Evolutionary conservation across 2,888 invertebrate genomes (phyloP).

Genomic region (Meiosimyza platycephala): DNA sequence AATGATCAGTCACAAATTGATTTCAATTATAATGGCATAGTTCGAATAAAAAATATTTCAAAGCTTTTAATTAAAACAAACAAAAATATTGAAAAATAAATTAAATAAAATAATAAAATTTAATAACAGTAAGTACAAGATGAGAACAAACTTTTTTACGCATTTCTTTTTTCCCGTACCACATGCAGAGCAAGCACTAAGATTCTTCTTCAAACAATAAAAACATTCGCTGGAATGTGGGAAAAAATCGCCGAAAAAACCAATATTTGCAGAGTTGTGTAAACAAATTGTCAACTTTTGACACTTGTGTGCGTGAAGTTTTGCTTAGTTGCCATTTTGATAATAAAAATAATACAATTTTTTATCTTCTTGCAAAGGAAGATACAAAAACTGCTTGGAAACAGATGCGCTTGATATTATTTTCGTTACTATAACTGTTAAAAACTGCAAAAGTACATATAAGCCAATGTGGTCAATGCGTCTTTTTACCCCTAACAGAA

Average conservation of each 20-base stretch:
- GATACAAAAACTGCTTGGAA: neutral
- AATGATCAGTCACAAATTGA: too few relatives aligned
- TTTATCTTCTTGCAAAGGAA: neutral
- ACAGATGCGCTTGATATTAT: neutral
- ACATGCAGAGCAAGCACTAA: too few relatives aligned
- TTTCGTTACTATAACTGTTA: neutral
- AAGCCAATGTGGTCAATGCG: neutral
- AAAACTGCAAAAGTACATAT: neutral
- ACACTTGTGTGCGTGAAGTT: neutral
- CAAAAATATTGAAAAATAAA: too few relatives aligned
- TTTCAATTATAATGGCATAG: too few relatives aligned
- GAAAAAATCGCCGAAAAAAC: neutral
- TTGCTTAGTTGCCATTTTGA: neutral
- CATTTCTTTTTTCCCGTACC: too few relatives aligned
- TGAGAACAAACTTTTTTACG: too few relatives aligned
- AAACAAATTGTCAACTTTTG: constrained; percentile 4
- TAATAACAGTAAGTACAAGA: too few relatives aligned
- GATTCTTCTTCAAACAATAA: too few relatives aligned
- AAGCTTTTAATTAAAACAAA: too few relatives aligned
- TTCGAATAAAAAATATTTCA: too few relatives aligned
- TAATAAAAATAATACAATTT: neutral
- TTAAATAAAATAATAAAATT: too few relatives aligned
- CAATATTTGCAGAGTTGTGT: constrained; percentile 7
- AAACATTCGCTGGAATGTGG: too few relatives aligned
- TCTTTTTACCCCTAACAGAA: neutral